Percentiles rank a stretch among this genome's conserved stretches.
These are phyloP conservation scores for Glareola pratincola DNA, from an alignment of 2,113 vertebrate species.

Conservation along the genomic window DNA sequence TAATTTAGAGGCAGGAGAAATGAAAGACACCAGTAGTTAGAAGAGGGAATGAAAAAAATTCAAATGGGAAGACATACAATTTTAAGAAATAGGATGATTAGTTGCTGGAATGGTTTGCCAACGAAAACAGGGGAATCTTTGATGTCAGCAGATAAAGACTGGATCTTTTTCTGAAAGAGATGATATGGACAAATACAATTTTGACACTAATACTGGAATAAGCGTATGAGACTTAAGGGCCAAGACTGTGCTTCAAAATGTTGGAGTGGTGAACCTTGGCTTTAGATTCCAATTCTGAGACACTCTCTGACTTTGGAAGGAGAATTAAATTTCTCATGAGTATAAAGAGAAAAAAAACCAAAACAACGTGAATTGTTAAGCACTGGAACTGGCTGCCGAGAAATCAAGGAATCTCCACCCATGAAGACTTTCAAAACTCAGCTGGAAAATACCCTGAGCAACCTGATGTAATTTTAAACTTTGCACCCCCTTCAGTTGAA, in stretches of 20 bases:
- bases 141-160: background rate
- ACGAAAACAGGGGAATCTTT: background rate
- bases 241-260: background rate
- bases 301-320: background rate
- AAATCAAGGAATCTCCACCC: background rate
- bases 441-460: background rate
- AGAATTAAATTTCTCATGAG: background rate
- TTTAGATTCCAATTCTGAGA: background rate
- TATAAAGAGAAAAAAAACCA: background rate
- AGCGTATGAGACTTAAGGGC: background rate
- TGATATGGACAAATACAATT: background rate
- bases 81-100: background rate
- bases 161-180: background rate
- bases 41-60: background rate
- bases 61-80: background rate
- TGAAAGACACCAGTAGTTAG: background rate
- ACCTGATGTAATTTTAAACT: background rate
- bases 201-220: background rate
- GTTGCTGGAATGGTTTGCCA: background rate
- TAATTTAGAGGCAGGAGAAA: background rate
- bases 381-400: background rate
- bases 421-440: background rate
- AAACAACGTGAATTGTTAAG: background rate
- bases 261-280: background rate
- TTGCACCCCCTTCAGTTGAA: background rate